These are phyloP conservation scores for Epinephelus awoara DNA, from an alignment of 2,797 vertebrate genomes.

Conservation along the genomic window DNA sequence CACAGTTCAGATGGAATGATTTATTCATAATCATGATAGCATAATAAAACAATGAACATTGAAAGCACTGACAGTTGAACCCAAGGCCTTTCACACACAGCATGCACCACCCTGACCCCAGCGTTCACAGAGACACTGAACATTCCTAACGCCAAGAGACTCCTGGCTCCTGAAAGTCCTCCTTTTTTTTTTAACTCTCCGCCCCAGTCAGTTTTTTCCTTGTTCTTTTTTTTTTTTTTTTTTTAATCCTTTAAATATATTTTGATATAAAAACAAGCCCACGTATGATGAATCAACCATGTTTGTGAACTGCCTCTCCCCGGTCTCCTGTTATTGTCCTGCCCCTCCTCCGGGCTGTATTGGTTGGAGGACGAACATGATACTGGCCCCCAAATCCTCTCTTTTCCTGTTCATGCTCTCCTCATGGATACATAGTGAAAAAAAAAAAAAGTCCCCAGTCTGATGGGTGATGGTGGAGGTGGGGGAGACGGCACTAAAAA, in stretches of 20 bases:
- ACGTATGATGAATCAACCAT: slow-evolving; percentile 79
- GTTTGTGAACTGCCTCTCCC: slow-evolving; percentile 73
- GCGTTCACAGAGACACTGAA: slow-evolving; percentile 70
- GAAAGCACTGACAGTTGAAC: slow-evolving; percentile 88
- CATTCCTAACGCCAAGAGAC: slow-evolving; percentile 53
- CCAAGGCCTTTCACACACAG: slow-evolving; percentile 84
- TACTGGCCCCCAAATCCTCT: slow-evolving; percentile 43
- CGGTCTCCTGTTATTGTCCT: slow-evolving; percentile 43
- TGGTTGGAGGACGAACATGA: slow-evolving; percentile 53
- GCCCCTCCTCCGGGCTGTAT: slow-evolving; percentile 37
- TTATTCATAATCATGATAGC: slow-evolving; percentile 88
- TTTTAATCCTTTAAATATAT: slow-evolving; percentile 87
- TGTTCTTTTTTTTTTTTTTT: slow-evolving; percentile 67
- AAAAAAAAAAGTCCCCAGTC: slow-evolving; percentile 13
- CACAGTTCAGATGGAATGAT: slow-evolving; percentile 88
- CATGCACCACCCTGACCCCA: slow-evolving; percentile 80
- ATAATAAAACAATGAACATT: slow-evolving; percentile 90
- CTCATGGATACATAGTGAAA: slow-evolving; percentile 30
- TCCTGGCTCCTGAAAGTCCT: slow-evolving; percentile 59
- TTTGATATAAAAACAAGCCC: slow-evolving; percentile 88
- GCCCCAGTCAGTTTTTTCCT: slow-evolving; percentile 65
- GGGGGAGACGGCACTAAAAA: slow-evolving; percentile 66
- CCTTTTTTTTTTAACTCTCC: slow-evolving; percentile 39
- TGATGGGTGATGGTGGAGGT: slow-evolving; percentile 48
- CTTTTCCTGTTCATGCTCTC: slow-evolving; percentile 57